Percentiles rank a stretch among this genome's conserved stretches.
These are phyloP conservation scores for Bolborhynchus lineola DNA, from an alignment of 2,113 vertebrate species.

Conservation along the genomic window DNA sequence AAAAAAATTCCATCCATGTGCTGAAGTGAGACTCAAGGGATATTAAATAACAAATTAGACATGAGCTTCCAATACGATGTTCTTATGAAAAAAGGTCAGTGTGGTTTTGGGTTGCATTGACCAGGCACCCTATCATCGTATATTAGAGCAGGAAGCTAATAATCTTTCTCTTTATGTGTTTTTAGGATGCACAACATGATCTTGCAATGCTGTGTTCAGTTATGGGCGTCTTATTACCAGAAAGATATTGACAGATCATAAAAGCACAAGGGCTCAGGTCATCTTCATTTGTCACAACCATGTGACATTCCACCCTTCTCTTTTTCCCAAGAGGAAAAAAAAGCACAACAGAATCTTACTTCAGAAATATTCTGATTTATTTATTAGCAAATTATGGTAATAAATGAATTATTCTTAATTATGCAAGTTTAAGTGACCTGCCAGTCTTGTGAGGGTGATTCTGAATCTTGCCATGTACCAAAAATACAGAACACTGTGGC, in stretches of 20 bases:
- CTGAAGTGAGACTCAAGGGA: background rate
- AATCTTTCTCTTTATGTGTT: constrained; percentile 38
- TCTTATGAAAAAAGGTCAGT: constrained; percentile 23
- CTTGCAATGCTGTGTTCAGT: constrained; percentile 34
- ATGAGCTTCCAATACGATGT: constrained; percentile 16
- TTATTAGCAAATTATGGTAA: constrained; percentile 44
- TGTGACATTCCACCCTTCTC: constrained; percentile 44
- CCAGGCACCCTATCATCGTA: constrained; percentile 13
- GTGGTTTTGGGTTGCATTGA: constrained; percentile 26
- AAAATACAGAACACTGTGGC: background rate
- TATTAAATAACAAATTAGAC: constrained; percentile 36
- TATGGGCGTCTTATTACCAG: constrained; percentile 48
- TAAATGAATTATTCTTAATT: constrained; percentile 1
- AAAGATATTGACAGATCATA: constrained; percentile 59
- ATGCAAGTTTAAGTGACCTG: constrained; percentile 1
- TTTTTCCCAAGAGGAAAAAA: constrained; percentile 9
- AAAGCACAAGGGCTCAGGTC: constrained; percentile 42
- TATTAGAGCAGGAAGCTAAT: constrained; percentile 36
- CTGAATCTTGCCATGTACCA: background rate
- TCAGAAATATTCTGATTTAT: constrained; percentile 31
- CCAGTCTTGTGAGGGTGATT: background rate
- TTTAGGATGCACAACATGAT: constrained; percentile 48
- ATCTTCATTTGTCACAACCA: constrained; percentile 55
- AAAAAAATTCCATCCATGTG: background rate
- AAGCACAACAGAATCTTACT: background rate